Conservation (phyloP, 1,140 invertebrate species). For the Streblospio benedicti region DNA sequence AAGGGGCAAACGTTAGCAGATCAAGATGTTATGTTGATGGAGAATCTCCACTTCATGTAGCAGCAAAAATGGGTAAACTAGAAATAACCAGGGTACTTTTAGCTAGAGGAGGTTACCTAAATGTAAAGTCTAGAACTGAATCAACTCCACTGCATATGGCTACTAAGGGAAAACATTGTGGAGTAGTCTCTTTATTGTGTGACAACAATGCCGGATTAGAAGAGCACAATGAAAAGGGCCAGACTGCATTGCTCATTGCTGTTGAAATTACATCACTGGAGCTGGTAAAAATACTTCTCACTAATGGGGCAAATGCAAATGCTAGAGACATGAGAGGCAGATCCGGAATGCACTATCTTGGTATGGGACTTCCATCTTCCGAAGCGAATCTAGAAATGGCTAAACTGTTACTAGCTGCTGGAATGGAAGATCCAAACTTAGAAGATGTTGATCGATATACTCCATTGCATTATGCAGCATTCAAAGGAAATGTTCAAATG, state of each 20-base stretch:
- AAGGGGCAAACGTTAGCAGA: neutral
- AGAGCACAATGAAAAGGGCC: neutral
- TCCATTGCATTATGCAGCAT: neutral
- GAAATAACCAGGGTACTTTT: neutral
- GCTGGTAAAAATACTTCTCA: neutral
- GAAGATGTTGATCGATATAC: neutral
- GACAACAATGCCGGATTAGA: neutral
- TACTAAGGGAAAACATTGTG: neutral
- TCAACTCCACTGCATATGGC: slow-evolving; percentile 1
- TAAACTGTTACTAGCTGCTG: neutral
- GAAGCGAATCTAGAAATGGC: neutral
- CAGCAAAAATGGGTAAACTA: neutral
- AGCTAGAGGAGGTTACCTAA: neutral
- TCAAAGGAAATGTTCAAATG: neutral
- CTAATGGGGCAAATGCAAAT: neutral
- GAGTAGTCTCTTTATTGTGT: too few relatives aligned
- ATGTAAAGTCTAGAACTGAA: neutral
- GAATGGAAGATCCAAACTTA: neutral
- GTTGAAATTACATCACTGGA: neutral
- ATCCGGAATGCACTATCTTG: neutral
- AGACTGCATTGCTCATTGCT: neutral
- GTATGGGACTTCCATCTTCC: neutral
- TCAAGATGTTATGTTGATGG: neutral
- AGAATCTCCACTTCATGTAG: neutral
- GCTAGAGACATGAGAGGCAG: neutral